phyloP scores from a whole-genome alignment of 2,797 vertebrate genomes.

The Hydrocynus forskahlii region DNA sequence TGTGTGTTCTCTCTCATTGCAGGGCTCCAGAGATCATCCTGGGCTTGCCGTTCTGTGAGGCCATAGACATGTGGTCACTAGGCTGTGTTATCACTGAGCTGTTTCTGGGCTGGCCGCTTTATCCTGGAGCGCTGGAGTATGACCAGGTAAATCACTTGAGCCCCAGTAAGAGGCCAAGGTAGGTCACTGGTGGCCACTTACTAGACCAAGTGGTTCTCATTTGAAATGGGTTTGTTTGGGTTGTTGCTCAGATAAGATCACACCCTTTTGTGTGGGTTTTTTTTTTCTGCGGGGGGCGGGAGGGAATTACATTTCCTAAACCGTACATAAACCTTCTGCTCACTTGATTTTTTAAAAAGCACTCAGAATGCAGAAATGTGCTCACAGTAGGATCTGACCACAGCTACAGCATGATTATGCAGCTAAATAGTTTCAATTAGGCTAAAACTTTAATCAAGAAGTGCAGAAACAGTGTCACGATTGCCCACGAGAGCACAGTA shows the following conservation, averaged over 20 bases:
- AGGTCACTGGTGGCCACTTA: not conserved
- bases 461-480: not conserved
- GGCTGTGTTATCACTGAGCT: conserved; percentile 98
- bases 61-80: conserved; percentile 97
- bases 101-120: conserved; percentile 98
- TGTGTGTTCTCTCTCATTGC: conserved; percentile 31
- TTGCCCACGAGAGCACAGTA: not conserved
- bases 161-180: conserved; percentile 16
- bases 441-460: not conserved
- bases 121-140: conserved; percentile 97
- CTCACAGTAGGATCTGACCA: not conserved
- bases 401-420: too few relatives aligned
- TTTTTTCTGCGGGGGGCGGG: too few relatives aligned
- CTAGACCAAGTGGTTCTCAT: not conserved
- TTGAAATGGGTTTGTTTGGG: not conserved
- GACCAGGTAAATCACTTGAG: conserved; percentile 87
- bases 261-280: too few relatives aligned
- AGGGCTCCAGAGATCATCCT: conserved; percentile 98
- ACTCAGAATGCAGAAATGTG: not conserved
- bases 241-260: not conserved
- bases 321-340: not conserved
- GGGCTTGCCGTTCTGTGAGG: conserved; percentile 92
- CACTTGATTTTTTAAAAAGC: not conserved
- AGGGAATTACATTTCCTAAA: too few relatives aligned
- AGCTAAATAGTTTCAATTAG: not conserved